Base-by-base conservation (phyloP, 2,797 vertebrate species). In the Xyrichtys novacula region DNA sequence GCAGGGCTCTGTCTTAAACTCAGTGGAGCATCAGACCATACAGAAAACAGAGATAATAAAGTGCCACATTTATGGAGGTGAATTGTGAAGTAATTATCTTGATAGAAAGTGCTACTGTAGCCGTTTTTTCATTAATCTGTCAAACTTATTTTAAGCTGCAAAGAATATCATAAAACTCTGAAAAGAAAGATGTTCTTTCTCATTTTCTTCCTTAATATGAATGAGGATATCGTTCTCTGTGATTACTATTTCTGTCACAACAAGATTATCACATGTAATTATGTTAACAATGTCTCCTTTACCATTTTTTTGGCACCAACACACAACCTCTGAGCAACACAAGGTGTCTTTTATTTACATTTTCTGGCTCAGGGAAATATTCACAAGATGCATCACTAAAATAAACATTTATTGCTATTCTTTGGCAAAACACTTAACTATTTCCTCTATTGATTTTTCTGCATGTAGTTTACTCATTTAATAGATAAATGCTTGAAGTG, bases 51-150 rank as follows among this genome's bases (percentile, higher is more conserved):
- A 43, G 17, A 16, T 39, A 23, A 25, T 15, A 1, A 42, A 23
- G 52, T 38, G 3, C 6, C 11, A 3, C 8, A 31, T 53, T 19
- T 34, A 8, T 52, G 44, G 58, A 47, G 1, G 40, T 43, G 6
- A 23, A 55, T 58, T 66, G 22, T 42, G 17, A 65, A 48, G 40
- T 19, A 48, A 63, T 59, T 64, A 57, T 42, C 17, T 54, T 71
- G 22, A 44, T 56, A n/a, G 7, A 34, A 14, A 12, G 11, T 34
- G 36, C 40, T 28, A 23, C 46, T 55, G n/a, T n/a, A 36, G 28
- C 19, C 34, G 48, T 58, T 60, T 66, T 43, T 42, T 17, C 25
- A 29, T 67, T 19, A 17, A 60, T 49, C 42, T 66, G 53, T 72
- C 43, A 56, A 58, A 64, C 16, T 20, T 12, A 52, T 38, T 59